These are phyloP conservation scores for Premnoplex brunnescens DNA, from an alignment of 2,797 vertebrate species.

Conservation along the genomic window DNA sequence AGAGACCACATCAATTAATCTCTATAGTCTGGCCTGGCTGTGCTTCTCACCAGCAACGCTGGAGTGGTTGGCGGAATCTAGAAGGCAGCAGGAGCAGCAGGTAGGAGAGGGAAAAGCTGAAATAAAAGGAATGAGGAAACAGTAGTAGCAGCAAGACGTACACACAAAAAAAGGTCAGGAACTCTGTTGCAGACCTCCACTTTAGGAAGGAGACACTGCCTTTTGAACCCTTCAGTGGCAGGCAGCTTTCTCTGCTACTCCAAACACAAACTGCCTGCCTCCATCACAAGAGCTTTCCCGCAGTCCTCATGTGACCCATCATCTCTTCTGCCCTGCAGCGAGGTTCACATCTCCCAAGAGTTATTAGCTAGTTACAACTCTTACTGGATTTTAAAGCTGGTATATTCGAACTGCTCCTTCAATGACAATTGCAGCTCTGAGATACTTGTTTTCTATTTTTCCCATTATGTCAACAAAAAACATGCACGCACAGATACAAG, in stretches of 20 bases:
- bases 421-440: neutral
- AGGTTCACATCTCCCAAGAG: neutral
- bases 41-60: neutral
- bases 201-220: neutral
- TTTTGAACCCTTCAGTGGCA: neutral
- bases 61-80: neutral
- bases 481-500: rapidly evolving
- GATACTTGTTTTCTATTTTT: neutral
- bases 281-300: rapidly evolving
- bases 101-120: neutral
- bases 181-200: neutral
- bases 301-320: neutral
- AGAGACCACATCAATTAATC: neutral
- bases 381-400: neutral
- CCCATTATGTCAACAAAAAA: neutral
- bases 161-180: neutral
- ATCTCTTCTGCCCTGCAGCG: neutral
- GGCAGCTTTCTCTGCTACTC: neutral
- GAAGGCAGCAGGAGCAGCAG: neutral
- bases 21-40: neutral
- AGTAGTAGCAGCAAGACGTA: neutral
- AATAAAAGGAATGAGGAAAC: neutral
- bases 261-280: neutral
- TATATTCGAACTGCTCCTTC: neutral
- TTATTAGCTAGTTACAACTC: neutral